Evolutionary conservation across 2,113 vertebrate genomes (phyloP).

Genomic region (Mustela lutreola): DNA sequence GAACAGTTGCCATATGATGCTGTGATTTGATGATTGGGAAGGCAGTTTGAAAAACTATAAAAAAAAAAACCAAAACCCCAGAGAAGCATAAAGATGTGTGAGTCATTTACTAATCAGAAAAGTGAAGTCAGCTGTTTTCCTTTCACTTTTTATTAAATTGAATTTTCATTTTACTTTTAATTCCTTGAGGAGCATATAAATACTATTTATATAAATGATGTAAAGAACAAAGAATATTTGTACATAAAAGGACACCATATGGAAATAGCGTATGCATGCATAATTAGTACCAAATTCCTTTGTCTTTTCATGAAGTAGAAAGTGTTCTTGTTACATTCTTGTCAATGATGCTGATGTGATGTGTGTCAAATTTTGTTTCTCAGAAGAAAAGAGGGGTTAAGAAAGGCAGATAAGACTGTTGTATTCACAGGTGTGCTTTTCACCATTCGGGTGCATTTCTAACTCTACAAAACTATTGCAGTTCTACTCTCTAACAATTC

Average conservation of each 20-base stretch:
- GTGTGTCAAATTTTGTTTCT: constrained; percentile 42
- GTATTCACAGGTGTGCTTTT: neutral
- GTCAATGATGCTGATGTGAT: neutral
- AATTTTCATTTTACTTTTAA: neutral
- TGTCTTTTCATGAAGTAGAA: constrained; percentile 29
- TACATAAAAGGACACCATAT: neutral
- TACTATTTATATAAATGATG: neutral
- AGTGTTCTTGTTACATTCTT: constrained; percentile 48
- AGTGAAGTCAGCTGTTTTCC: neutral
- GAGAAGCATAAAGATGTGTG: neutral
- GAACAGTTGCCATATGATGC: neutral
- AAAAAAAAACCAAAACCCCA: neutral
- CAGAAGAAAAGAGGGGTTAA: neutral
- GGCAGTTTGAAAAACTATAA: neutral
- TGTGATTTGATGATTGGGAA: constrained; percentile 46
- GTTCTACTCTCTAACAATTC: constrained; percentile 27
- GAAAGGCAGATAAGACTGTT: neutral
- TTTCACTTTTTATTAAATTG: constrained; percentile 31
- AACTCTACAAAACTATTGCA: neutral
- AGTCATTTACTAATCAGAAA: constrained; percentile 54
- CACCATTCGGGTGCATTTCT: neutral
- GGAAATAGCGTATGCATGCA: neutral
- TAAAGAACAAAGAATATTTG: constrained; percentile 47
- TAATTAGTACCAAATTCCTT: constrained; percentile 45
- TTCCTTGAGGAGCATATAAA: neutral